Evolutionary conservation across 2,113 vertebrate genomes (phyloP).

Genomic region (Candoia aspera): DNA sequence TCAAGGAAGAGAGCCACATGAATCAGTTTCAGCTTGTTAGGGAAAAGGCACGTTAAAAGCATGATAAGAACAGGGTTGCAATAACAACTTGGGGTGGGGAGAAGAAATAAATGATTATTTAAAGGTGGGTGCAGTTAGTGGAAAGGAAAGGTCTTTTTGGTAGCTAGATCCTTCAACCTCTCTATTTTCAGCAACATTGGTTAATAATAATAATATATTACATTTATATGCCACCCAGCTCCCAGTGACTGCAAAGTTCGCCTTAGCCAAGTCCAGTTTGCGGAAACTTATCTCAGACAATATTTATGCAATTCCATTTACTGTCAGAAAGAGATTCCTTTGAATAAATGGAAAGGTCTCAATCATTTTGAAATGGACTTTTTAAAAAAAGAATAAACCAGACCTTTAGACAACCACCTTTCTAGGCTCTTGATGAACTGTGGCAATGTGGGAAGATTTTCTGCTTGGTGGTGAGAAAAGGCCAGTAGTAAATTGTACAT

Average conservation of each 20-base stretch:
- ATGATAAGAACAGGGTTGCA: neutral
- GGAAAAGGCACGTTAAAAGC: neutral
- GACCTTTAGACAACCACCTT: neutral
- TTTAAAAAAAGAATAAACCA: neutral
- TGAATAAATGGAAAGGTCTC: neutral
- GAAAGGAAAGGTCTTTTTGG: neutral
- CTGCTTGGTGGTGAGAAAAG: neutral
- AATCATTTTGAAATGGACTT: neutral
- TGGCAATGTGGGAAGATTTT: neutral
- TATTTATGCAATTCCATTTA: neutral
- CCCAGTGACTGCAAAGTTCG: neutral
- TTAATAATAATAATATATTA: neutral
- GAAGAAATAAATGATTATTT: neutral
- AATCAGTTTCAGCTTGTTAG: neutral
- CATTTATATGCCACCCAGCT: neutral
- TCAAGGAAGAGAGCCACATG: too few relatives aligned
- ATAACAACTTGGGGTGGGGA: neutral
- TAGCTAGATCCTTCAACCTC: neutral
- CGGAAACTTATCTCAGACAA: too few relatives aligned
- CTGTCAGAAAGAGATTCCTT: neutral
- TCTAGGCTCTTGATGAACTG: neutral
- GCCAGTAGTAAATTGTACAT: neutral
- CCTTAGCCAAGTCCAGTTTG: neutral
- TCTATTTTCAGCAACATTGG: neutral
- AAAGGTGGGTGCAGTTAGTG: neutral